Evolutionary conservation across 2,797 vertebrate genomes (phyloP), one percentile per base, ranked within the genome.

Genomic region (Pteropus rufus): DNA sequence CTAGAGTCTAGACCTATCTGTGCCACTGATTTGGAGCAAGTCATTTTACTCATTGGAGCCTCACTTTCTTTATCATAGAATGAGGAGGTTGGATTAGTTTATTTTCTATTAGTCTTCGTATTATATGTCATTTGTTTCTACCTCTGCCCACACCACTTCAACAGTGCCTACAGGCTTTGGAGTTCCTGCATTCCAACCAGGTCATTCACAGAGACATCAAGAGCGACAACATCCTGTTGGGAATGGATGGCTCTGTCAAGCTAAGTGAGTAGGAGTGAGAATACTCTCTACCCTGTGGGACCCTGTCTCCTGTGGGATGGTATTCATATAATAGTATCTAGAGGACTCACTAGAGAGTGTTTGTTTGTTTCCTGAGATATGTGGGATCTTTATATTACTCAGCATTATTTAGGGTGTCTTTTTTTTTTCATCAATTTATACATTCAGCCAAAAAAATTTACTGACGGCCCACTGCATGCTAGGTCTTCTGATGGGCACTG

Each of bases 191-290:
- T 98, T 99, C 98, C 0, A 99, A 99, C 98, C 99, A 99, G 97
- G 99, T 99, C 97, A 99, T 99, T 98, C 99, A 99, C 98, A 98
- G 99, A 96, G 99, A 99, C 98, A 99, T 99, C 98, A 99, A 99
- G 98, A 99, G 99, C 39, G 99, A 99, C 99, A 99, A 99, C 98
- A 99, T 99, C 96, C 98, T 99, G 77, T 98, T 99, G 98, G 99
- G 99, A 89, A 99, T 99, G 99, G 99, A 99, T 81, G 99, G 99
- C 88, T 99, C 99, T 10, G 99, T 99, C 98, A 99, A 99, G 98
- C 99, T 99, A 97, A 99, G 99, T 99, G 98, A 94, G 99, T 97
- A 31, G 26, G 52, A 76, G 2, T 83, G 64, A 19, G 67, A 16
- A 31, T 15, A 15, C 52, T 83, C 52, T 87, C 29, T 96, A 83